Evolutionary conservation across 2,888 invertebrate species (phyloP).

Genomic region (Drosophila prolongata): DNA sequence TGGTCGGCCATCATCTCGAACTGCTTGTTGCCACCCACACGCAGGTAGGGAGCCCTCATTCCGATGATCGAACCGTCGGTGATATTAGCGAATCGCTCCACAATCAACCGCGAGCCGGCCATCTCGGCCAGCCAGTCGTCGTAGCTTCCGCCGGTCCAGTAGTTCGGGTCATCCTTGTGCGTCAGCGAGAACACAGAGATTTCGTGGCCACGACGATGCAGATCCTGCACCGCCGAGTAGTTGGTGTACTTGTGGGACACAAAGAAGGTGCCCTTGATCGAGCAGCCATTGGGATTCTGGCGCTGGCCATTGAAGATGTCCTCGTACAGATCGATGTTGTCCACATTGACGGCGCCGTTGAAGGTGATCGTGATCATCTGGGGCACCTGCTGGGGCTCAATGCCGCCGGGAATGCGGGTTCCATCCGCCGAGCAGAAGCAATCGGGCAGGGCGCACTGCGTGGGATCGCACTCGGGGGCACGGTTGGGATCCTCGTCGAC

Average conservation of each 20-base stretch:
- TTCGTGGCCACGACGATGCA: constrained; percentile 95
- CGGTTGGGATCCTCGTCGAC: constrained; percentile 96
- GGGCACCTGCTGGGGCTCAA: constrained; percentile 93
- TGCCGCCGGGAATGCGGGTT: constrained; percentile 93
- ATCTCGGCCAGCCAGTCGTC: constrained; percentile 97
- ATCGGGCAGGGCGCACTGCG: constrained; percentile 94
- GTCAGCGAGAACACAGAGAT: constrained; percentile 96
- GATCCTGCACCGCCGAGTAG: constrained; percentile 94
- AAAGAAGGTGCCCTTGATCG: constrained; percentile 95
- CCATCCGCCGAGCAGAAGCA: constrained; percentile 97
- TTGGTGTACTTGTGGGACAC: constrained; percentile 96
- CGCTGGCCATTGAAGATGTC: constrained; percentile 94
- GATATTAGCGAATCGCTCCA: constrained; percentile 95
- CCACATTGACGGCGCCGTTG: constrained; percentile 96
- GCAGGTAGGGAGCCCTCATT: constrained; percentile 93
- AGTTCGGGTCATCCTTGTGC: constrained; percentile 95
- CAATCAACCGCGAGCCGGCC: constrained; percentile 94
- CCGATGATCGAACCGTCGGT: constrained; percentile 96
- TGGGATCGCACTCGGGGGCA: constrained; percentile 95
- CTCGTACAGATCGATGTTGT: constrained; percentile 96
- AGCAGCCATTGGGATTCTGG: constrained; percentile 95
- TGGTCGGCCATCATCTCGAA: constrained; percentile 99
- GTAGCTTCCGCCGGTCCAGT: constrained; percentile 94
- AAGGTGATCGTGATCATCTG: constrained; percentile 97
- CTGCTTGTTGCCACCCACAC: constrained; percentile 97